phyloP scores from a whole-genome alignment of 2,888 invertebrate species.

The Leptinotarsa juncta region DNA sequence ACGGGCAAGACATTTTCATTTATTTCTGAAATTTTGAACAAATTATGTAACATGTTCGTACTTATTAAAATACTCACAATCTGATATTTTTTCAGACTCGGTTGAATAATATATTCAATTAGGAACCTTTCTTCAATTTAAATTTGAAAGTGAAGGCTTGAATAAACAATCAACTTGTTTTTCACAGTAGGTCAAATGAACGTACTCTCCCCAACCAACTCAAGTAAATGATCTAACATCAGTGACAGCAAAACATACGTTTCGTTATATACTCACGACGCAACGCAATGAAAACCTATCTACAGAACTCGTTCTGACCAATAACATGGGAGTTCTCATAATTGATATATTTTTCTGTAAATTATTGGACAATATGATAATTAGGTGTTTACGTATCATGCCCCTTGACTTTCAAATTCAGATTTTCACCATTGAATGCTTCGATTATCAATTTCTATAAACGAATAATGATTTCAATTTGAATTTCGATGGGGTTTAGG shows the following conservation, averaged over 20 bases:
- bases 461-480: too few relatives aligned
- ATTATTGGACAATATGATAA: not conserved
- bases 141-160: constrained; percentile 16
- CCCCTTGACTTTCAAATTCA: not conserved
- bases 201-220: not conserved
- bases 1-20: constrained; percentile 86
- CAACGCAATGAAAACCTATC: not conserved
- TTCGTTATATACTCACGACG: not conserved
- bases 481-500: too few relatives aligned
- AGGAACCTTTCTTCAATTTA: not conserved
- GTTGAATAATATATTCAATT: not conserved
- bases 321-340: too few relatives aligned
- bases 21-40: constrained; percentile 22
- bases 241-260: not conserved
- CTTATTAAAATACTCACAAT: not conserved
- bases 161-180: not conserved
- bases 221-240: not conserved
- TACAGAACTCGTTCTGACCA: too few relatives aligned
- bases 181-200: constrained; percentile 13
- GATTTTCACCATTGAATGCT: not conserved
- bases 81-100: not conserved
- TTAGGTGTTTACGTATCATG: not conserved
- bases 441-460: too few relatives aligned
- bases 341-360: not conserved
- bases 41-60: constrained; percentile 19